These are phyloP conservation scores for Bradypodion ventrale DNA, from an alignment of 2,797 vertebrate species.

Conservation along the genomic window DNA sequence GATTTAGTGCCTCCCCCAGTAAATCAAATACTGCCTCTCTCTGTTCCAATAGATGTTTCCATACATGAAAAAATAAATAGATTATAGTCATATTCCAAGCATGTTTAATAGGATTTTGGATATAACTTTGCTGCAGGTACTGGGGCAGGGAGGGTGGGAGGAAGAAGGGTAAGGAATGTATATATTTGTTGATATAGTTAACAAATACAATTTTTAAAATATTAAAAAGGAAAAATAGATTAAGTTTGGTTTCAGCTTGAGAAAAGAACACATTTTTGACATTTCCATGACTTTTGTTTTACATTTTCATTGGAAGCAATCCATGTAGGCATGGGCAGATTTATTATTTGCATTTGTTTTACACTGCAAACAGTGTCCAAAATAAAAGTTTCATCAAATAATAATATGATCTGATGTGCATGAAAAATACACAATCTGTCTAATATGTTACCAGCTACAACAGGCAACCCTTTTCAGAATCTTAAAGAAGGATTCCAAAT, in stretches of 20 bases:
- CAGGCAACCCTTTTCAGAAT: neutral
- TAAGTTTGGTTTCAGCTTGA: neutral
- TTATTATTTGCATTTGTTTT: too few relatives aligned
- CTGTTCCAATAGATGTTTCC: slow-evolving; percentile 19
- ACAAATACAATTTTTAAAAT: too few relatives aligned
- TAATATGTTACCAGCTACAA: neutral
- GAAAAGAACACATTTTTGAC: neutral
- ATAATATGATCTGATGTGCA: neutral
- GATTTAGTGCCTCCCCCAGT: neutral
- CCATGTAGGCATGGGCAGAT: neutral
- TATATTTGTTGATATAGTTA: too few relatives aligned
- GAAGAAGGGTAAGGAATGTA: too few relatives aligned
- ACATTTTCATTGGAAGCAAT: neutral
- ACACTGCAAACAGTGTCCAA: neutral
- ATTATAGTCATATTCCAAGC: too few relatives aligned
- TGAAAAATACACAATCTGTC: neutral
- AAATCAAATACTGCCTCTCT: neutral
- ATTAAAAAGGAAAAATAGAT: too few relatives aligned
- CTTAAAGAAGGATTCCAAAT: neutral
- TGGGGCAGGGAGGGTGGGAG: too few relatives aligned
- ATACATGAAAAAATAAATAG: neutral
- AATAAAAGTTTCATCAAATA: neutral
- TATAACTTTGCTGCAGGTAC: too few relatives aligned
- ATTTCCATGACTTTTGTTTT: neutral
- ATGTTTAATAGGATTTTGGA: too few relatives aligned